Evolutionary conservation across 2,888 invertebrate species (phyloP).

Genomic region (Latheticus oryzae): DNA sequence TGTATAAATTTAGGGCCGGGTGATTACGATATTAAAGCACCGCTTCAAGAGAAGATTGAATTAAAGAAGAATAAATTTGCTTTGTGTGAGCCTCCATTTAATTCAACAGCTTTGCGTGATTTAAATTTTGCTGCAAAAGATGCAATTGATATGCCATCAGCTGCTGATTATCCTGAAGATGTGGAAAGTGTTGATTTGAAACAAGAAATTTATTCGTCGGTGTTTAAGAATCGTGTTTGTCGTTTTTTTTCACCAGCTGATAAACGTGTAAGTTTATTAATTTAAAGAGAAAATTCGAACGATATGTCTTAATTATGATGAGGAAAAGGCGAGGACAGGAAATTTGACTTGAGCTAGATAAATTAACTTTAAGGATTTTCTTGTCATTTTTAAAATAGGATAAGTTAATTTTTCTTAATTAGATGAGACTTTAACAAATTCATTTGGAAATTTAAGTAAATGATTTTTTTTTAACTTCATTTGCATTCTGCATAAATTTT

Average conservation of each 20-base stretch:
- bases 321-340: conserved; percentile 21
- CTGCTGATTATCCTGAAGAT: conserved; percentile 48
- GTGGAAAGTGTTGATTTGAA: background rate
- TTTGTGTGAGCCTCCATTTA: conserved; percentile 49
- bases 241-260: conserved; percentile 11
- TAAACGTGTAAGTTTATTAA: conserved; percentile 20
- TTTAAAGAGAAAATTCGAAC: conserved; percentile 16
- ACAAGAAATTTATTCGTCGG: conserved; percentile 13
- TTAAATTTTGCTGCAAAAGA: conserved; percentile 46
- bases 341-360: conserved; percentile 42
- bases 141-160: conserved; percentile 47
- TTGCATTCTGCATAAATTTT: too few relatives aligned
- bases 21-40: conserved; percentile 48
- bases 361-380: conserved; percentile 20
- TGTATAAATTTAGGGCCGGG: conserved; percentile 48
- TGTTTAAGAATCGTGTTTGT: conserved; percentile 14
- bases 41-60: conserved; percentile 45
- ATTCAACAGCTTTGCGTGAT: conserved; percentile 47
- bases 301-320: conserved; percentile 42
- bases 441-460: too few relatives aligned
- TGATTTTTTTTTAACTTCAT: conserved; percentile 1
- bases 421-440: conserved; percentile 1
- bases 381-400: conserved; percentile 10
- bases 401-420: conserved; percentile 23
- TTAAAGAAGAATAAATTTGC: conserved; percentile 46